Evolutionary conservation across 2,888 invertebrate genomes (phyloP), one percentile per base, ranked within the genome.

Genomic region (Taphrorychus bicolor): DNA sequence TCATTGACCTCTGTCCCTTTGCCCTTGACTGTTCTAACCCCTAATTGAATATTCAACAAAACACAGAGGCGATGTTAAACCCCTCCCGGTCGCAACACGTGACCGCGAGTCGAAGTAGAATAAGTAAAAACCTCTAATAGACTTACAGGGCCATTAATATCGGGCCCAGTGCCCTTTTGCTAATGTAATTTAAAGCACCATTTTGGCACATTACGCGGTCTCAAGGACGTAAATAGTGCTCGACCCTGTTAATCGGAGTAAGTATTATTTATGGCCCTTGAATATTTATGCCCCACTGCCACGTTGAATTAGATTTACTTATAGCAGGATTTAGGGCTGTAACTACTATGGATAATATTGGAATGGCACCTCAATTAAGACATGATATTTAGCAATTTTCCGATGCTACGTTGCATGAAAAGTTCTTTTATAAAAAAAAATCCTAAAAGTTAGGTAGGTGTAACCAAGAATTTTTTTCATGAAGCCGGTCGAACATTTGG

Each of bases 251-350:
- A 79, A 79, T 78, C 77, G 76, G 74, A 75, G 77, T 76, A 78
- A 79, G 79, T 76, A 77, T 78, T 79, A 80, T 80, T 80, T 79
- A 80, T 79, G 72, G 72, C 76, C 67, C 52, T 71, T 68, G 70
- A 62, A 70, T 72, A 68, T 71, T 71, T 72, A 69, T 56, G 52
- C 4, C 17, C 45, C 45, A 17, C 45, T 45, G 24, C 9, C 16
- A 48, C 19, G 24, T 59, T 32, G 24, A 48, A 54, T 54, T 54
- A 19, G 56, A 54, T 56, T 54, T 54, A 9, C 32, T 56, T 56
- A n/a, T 18, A 32, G 32, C 9, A 7, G 3, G 32, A 3, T 32
- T 32, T 32, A 3, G 3, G 18, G n/a, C n/a, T n/a, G n/a, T n/a
- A n/a, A n/a, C n/a, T n/a, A n/a, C n/a, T n/a, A n/a, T n/a, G n/a